These are phyloP conservation scores for Apostichopus leukothele DNA, from an alignment of 53 echinoderm and acorn worm species.

Conservation along the genomic window DNA sequence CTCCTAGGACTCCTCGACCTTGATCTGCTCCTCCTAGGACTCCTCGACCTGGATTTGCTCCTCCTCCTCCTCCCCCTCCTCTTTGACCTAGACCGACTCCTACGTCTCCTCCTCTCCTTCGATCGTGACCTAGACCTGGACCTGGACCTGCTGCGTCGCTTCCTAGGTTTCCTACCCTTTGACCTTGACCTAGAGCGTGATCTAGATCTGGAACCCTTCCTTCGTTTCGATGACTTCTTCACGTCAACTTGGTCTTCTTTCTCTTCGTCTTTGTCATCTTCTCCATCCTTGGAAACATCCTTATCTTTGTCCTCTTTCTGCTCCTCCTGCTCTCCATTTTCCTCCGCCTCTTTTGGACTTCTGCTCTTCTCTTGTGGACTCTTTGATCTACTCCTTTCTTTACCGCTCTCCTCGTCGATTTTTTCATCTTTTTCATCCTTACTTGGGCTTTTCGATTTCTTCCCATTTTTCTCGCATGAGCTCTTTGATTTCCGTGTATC, in stretches of 20 bases:
- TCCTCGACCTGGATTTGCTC: slow-evolving; percentile 44
- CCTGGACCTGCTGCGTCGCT: slow-evolving; percentile 54
- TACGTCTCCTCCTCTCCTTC: slow-evolving; percentile 47
- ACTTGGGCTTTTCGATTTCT: neutral
- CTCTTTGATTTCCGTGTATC: slow-evolving; percentile 21
- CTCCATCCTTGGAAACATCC: neutral
- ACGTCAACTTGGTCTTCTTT: neutral
- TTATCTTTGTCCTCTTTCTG: neutral
- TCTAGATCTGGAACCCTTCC: slow-evolving; percentile 39
- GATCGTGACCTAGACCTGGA: slow-evolving; percentile 52
- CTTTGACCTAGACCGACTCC: slow-evolving; percentile 38
- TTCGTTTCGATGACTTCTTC: neutral
- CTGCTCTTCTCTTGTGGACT: slow-evolving; percentile 2
- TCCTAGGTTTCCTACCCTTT: slow-evolving; percentile 38
- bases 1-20: slow-evolving; percentile 56
- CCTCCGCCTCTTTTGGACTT: neutral
- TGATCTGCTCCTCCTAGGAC: slow-evolving; percentile 54
- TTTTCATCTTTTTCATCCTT: slow-evolving; percentile 16
- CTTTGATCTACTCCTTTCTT: slow-evolving; percentile 13
- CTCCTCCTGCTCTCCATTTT: slow-evolving; percentile 14
- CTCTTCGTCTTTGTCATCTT: neutral
- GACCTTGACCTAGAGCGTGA: slow-evolving; percentile 62
- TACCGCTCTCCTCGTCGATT: neutral
- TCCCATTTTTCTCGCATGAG: neutral
- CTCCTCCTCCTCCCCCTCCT: slow-evolving; percentile 54